Conservation (phyloP, 2,113 vertebrate genomes). For the Saguinus imperator region DNA sequence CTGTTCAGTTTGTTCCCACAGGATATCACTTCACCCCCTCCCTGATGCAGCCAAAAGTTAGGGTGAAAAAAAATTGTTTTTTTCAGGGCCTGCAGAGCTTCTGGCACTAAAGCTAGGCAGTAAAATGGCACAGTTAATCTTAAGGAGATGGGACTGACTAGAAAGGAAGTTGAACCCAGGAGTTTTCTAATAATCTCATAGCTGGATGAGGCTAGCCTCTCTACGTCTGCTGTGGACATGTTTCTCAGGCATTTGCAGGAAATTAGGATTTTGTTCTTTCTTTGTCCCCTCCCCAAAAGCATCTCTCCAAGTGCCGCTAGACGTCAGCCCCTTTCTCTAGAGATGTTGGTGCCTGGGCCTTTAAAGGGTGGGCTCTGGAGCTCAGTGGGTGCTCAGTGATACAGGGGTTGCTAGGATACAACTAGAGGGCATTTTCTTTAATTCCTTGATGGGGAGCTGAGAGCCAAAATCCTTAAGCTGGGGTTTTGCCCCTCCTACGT, state of each 20-base stretch:
- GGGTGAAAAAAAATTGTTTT: neutral
- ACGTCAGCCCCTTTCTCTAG: neutral
- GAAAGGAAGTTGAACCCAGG: neutral
- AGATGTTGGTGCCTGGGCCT: slow-evolving; percentile 4
- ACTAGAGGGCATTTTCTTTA: slow-evolving; percentile 77
- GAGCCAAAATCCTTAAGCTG: slow-evolving; percentile 41
- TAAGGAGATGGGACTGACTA: neutral
- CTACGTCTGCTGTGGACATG: neutral
- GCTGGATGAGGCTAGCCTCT: neutral
- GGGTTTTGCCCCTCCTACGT: slow-evolving; percentile 6
- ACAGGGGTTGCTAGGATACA: slow-evolving; percentile 84
- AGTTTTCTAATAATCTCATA: neutral
- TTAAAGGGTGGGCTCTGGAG: neutral
- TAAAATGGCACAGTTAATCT: slow-evolving; percentile 26
- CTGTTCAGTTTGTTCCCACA: slow-evolving; percentile 22
- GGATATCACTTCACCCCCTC: neutral
- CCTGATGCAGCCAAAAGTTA: neutral
- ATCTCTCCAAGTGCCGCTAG: neutral
- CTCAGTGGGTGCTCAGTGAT: slow-evolving; percentile 55
- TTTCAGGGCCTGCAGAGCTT: neutral
- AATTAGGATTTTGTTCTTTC: neutral
- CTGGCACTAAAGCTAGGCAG: neutral
- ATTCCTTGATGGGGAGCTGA: slow-evolving; percentile 63
- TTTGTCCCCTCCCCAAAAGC: neutral
- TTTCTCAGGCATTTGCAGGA: slow-evolving; percentile 35